Conservation (phyloP, 2,797 vertebrate genomes). For the Acropternis orthonyx region DNA sequence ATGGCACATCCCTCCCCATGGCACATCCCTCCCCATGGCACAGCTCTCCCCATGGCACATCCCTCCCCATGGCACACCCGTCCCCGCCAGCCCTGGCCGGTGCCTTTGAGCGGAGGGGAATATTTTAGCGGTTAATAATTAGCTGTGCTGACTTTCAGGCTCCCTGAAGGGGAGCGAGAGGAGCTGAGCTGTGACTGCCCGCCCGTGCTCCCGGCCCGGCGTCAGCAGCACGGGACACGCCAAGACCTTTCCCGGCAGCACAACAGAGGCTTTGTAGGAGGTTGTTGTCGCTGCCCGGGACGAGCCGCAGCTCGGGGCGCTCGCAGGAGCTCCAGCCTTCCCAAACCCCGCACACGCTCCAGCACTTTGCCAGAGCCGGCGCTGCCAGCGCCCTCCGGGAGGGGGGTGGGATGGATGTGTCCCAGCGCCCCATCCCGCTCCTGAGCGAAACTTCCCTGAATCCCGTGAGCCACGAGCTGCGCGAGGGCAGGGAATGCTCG, state of each 20-base stretch:
- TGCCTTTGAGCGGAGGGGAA: not conserved
- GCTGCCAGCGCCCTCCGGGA: not conserved
- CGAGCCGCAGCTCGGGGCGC: not conserved
- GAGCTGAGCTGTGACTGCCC: not conserved
- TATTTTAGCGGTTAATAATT: not conserved
- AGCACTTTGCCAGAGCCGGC: not conserved
- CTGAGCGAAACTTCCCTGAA: too few species aligned
- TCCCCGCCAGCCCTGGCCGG: not conserved
- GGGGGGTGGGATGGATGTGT: not conserved
- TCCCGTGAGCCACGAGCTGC: not conserved
- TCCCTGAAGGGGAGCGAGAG: not conserved
- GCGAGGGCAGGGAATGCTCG: not conserved
- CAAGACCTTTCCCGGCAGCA: not conserved
- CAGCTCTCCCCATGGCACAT: not conserved
- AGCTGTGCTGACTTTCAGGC: not conserved
- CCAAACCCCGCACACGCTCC: not conserved
- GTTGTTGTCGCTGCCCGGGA: not conserved
- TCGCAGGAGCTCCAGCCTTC: not conserved
- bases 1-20: not conserved
- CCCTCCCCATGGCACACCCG: not conserved
- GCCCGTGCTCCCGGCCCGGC: not conserved
- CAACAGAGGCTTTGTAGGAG: not conserved
- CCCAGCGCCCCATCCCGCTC: not conserved
- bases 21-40: not conserved
- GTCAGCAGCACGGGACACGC: not conserved